Evolutionary conservation across 2,797 vertebrate species (phyloP), one percentile per base, ranked within the genome.

Genomic region (Xiphophorus birchmanni): DNA sequence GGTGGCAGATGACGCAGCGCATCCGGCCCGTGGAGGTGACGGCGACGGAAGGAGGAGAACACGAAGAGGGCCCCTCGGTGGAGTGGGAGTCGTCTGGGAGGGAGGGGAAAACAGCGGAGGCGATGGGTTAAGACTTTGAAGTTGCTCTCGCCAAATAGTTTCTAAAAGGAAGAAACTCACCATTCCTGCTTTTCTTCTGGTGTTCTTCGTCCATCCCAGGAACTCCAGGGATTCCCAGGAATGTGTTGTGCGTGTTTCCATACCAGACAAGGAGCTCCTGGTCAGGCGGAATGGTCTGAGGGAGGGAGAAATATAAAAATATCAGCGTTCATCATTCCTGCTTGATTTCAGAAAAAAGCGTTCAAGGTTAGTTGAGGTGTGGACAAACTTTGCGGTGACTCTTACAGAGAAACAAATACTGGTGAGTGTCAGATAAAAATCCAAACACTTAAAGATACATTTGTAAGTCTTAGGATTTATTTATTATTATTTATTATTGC

Each of bases 251-350:
- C 0, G 97, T 98, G 89, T 99, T 99, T 76, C 98, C 97, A 0
- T 99, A 99, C 98, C 98, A 99, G 44, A 99, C 98, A 17, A 99
- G 95, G 85, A 99, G 94, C 86, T 99, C 98, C 93, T 99, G 98
- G 80, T 99, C 98, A 0, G 98, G 98, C 23, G 98, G 98, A 83
- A 99, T 98, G 60, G 98, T 98, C 98, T 99, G 84, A 6, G 44
- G 3, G 1, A 13, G 17, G 83, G 3, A 42, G 3, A 0, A 11
- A 2, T 32, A 52, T 21, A 18, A 26, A 54, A 47, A 63, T 0
- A 17, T 81, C 21, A 75, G 29, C 17, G 32, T 8, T 63, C 18
- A 18, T 63, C 6, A 15, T 58, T 58, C 6, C n/a, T 58, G 54
- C 60, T 12, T 42, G 21, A 42, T 2, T 80, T 35, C 11, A 47